Evolutionary conservation across 2,113 vertebrate species (phyloP).

Genomic region (Zonotrichia leucophrys): DNA sequence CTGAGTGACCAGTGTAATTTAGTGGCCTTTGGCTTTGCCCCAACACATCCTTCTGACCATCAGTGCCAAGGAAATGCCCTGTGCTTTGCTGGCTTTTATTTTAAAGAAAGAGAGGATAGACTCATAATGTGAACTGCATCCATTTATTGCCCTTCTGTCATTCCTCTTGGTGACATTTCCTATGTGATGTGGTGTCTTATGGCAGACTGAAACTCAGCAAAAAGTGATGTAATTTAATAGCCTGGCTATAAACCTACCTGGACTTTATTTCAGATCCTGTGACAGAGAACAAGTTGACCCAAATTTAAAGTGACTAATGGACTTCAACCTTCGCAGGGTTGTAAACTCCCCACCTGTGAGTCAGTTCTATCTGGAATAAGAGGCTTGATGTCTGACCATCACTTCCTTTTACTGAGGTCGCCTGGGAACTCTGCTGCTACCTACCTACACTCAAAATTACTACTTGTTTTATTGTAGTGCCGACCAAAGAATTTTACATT

Average conservation of each 20-base stretch:
- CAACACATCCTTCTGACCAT: background rate
- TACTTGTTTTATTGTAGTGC: background rate
- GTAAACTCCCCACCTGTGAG: background rate
- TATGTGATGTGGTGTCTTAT: background rate
- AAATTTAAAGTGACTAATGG: background rate
- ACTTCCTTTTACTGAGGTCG: background rate
- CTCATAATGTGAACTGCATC: background rate
- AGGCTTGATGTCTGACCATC: background rate
- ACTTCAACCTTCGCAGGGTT: background rate
- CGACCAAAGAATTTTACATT: background rate
- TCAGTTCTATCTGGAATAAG: background rate
- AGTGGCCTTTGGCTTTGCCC: background rate
- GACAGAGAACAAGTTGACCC: background rate
- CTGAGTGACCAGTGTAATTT: background rate
- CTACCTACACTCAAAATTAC: background rate
- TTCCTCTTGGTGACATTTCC: background rate
- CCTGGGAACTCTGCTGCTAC: background rate
- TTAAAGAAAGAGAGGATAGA: background rate
- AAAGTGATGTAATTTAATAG: background rate
- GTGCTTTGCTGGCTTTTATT: background rate
- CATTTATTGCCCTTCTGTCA: background rate
- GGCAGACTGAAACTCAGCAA: background rate
- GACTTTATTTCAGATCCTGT: background rate
- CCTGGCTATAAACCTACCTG: background rate
- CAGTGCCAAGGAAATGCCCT: background rate